These are phyloP conservation scores for Pyrgus malvae DNA, from an alignment of 2,888 invertebrate genomes.

Conservation along the genomic window DNA sequence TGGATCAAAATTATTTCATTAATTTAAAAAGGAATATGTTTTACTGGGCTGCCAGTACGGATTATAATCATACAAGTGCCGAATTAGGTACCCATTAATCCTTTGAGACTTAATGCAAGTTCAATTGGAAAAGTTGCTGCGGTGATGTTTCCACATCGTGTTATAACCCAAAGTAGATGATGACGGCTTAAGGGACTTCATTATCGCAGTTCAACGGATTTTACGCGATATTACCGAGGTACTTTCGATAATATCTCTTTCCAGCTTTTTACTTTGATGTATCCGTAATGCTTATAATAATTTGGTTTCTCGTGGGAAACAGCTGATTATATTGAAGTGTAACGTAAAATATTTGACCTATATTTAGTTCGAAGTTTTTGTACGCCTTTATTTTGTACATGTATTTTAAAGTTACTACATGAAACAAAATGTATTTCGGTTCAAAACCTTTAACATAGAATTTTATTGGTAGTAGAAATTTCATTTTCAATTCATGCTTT, in stretches of 20 bases:
- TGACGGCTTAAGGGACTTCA: slow-evolving; percentile 15
- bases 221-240: neutral
- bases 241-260: neutral
- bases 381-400: too few relatives aligned
- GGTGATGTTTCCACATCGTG: neutral
- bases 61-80: neutral
- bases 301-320: neutral
- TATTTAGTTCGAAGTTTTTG: too few relatives aligned
- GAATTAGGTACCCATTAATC: neutral
- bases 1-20: too few relatives aligned
- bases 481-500: too few relatives aligned
- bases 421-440: too few relatives aligned
- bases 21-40: too few relatives aligned
- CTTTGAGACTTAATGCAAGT: slow-evolving; percentile 7
- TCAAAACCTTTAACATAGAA: too few relatives aligned
- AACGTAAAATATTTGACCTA: neutral
- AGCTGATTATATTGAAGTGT: neutral
- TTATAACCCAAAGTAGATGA: neutral
- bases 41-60: too few relatives aligned
- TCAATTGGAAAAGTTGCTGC: slow-evolving; percentile 15
- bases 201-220: slow-evolving; percentile 2
- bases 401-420: too few relatives aligned
- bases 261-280: neutral
- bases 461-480: too few relatives aligned
- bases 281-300: neutral